phyloP scores from a whole-genome alignment of 2,797 vertebrate species.

The Rhinatrema bivittatum region DNA sequence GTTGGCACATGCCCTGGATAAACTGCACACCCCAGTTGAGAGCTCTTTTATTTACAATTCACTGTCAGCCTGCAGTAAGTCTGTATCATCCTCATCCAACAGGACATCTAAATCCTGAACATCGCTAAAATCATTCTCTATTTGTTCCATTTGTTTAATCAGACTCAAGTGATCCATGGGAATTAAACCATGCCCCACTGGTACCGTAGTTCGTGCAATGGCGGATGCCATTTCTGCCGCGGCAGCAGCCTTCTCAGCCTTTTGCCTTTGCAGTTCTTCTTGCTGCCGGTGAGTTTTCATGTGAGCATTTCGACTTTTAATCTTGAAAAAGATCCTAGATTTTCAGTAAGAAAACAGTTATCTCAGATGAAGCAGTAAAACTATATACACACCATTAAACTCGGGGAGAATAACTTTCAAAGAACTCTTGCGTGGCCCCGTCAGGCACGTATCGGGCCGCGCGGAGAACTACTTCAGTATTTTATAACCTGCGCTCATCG shows the following conservation, averaged over 20 bases:
- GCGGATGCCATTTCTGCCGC: slow-evolving; percentile 60
- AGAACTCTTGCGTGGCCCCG: too few species aligned
- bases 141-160: slow-evolving; percentile 56
- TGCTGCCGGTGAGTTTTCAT: slow-evolving; percentile 81
- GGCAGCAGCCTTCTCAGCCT: slow-evolving; percentile 61
- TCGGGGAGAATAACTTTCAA: slow-evolving; percentile 31
- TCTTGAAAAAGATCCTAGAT: slow-evolving; percentile 75
- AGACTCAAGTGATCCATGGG: slow-evolving; percentile 61
- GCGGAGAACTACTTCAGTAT: too few species aligned
- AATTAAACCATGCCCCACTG: slow-evolving; percentile 42
- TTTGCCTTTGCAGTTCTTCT: slow-evolving; percentile 67
- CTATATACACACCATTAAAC: slow-evolving; percentile 26
- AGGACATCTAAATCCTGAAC: slow-evolving; percentile 63
- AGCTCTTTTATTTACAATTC: slow-evolving; percentile 63
- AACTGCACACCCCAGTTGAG: slow-evolving; percentile 45
- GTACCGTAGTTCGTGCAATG: slow-evolving; percentile 54
- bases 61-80: slow-evolving; percentile 60
- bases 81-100: slow-evolving; percentile 57
- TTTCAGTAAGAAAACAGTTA: not conserved
- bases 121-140: slow-evolving; percentile 47
- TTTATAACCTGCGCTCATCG: too few species aligned
- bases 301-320: slow-evolving; percentile 82
- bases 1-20: too few species aligned
- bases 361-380: slow-evolving; percentile 4
- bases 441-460: too few species aligned